These are phyloP conservation scores for Cebus imitator DNA, from an alignment of 2,113 vertebrate genomes.

Conservation along the genomic window DNA sequence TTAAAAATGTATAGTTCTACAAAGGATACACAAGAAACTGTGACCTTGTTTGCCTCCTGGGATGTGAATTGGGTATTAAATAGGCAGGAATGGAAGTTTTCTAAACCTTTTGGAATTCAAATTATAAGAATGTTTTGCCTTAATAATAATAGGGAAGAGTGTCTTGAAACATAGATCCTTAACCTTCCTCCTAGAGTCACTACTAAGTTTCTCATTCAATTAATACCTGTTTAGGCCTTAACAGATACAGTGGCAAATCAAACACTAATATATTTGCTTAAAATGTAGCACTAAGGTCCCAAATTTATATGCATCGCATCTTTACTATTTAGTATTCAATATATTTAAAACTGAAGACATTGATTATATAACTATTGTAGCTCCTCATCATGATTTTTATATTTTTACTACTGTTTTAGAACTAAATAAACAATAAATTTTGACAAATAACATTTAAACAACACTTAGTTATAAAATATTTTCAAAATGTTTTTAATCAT, in stretches of 20 bases:
- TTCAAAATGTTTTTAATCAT: no score
- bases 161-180: neutral
- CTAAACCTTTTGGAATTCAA: neutral
- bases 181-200: neutral
- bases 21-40: neutral
- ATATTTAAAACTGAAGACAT: neutral
- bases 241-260: neutral
- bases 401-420: neutral
- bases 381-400: neutral
- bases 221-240: neutral
- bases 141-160: neutral
- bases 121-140: neutral
- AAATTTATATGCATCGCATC: neutral
- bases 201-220: neutral
- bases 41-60: neutral
- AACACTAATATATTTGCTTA: neutral
- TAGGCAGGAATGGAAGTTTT: neutral
- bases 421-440: neutral
- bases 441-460: neutral
- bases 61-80: neutral
- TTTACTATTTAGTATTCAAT: neutral
- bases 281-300: neutral
- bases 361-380: neutral
- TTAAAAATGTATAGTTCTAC: neutral
- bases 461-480: neutral